Evolutionary conservation across 2,888 invertebrate genomes (phyloP).

Genomic region (Oscheius sp.): DNA sequence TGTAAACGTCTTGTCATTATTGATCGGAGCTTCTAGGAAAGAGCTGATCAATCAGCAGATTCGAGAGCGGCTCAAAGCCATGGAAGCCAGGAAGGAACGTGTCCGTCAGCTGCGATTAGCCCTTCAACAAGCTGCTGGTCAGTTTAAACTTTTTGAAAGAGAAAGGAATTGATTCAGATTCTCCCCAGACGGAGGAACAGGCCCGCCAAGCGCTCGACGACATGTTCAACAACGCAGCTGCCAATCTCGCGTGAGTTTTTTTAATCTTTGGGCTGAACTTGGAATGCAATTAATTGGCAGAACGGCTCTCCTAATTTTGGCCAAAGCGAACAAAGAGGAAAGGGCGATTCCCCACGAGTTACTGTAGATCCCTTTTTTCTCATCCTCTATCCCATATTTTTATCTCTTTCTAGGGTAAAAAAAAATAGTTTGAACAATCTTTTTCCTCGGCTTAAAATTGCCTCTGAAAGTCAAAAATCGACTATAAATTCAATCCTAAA

Average conservation of each 20-base stretch:
- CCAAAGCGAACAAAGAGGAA: too few relatives aligned
- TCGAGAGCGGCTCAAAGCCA: conserved; percentile 58
- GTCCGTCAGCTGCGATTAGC: conserved; percentile 50
- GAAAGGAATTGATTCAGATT: background rate
- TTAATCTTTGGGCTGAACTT: too few relatives aligned
- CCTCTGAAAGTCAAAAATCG: too few relatives aligned
- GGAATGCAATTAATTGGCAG: background rate
- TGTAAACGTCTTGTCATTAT: background rate
- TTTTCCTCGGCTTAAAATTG: too few relatives aligned
- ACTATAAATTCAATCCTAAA: too few relatives aligned
- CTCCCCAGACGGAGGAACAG: conserved; percentile 6
- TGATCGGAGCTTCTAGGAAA: conserved; percentile 40
- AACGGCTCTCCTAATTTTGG: background rate
- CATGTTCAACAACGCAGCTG: conserved; percentile 12
- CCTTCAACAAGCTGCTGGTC: conserved; percentile 28
- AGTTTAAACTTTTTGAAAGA: too few relatives aligned
- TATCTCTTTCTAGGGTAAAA: background rate
- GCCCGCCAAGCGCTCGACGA: conserved; percentile 14
- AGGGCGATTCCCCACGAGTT: too few relatives aligned
- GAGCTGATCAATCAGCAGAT: conserved; percentile 54
- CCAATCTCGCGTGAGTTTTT: conserved; percentile 16
- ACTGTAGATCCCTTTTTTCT: background rate
- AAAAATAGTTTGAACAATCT: too few relatives aligned
- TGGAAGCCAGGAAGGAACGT: conserved; percentile 57
- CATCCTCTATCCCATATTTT: background rate